These are phyloP conservation scores for Thunnus maccoyii DNA, from an alignment of 2,113 vertebrate genomes.

Conservation along the genomic window DNA sequence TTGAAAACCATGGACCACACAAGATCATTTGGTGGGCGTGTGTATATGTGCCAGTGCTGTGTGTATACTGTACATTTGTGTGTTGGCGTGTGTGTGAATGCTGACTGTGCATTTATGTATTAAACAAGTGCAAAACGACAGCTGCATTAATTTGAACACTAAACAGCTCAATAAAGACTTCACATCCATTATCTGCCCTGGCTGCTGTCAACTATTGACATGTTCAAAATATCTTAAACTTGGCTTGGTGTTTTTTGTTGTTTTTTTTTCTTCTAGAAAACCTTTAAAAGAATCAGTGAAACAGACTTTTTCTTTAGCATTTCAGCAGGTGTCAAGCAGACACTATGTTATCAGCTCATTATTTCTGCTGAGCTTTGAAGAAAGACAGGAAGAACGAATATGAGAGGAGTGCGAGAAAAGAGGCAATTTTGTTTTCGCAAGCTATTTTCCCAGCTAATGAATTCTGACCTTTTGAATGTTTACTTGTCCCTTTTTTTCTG, in stretches of 20 bases:
- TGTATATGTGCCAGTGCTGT: not conserved
- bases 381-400: conserved; percentile 16
- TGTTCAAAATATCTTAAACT: conserved; percentile 8
- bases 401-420: conserved; percentile 12
- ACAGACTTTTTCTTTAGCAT: conserved; percentile 3
- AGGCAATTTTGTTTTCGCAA: conserved; percentile 46
- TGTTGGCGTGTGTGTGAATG: not conserved
- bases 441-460: conserved; percentile 66
- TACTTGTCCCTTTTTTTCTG: conserved; percentile 32
- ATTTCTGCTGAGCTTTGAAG: conserved; percentile 71
- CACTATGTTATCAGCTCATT: conserved; percentile 70
- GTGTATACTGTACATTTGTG: not conserved
- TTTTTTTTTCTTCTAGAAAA: not conserved
- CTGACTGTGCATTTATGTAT: not conserved
- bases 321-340: conserved; percentile 58
- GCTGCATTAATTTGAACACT: conserved; percentile 6
- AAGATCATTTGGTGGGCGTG: conserved; percentile 30
- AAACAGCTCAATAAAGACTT: conserved; percentile 1
- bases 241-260: not conserved
- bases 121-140: conserved; percentile 28
- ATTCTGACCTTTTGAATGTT: conserved; percentile 74
- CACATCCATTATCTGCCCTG: not conserved
- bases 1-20: conserved; percentile 57
- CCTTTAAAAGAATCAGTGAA: conserved; percentile 10
- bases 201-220: not conserved